Conservation (phyloP, 2,113 vertebrate genomes). For the Cathartes aura region DNA sequence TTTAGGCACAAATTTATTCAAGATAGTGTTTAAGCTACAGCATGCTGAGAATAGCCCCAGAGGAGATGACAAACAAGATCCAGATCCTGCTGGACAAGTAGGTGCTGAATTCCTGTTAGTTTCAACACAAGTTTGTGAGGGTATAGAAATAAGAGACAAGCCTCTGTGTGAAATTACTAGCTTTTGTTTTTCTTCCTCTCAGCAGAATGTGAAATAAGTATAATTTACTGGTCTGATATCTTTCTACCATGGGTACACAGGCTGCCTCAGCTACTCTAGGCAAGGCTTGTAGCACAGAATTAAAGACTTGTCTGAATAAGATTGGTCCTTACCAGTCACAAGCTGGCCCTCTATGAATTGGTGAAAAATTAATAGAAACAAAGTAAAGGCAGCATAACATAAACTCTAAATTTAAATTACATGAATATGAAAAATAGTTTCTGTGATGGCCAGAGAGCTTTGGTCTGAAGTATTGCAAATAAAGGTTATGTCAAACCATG, state of each 20-base stretch:
- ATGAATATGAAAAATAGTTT: not conserved
- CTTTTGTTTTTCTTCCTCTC: not conserved
- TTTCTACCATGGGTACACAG: not conserved
- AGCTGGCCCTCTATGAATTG: not conserved
- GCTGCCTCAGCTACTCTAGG: not conserved
- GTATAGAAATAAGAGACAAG: not conserved
- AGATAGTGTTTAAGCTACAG: not conserved
- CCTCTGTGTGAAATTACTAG: not conserved
- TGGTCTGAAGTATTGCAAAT: not conserved
- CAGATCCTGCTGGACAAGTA: not conserved
- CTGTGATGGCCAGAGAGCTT: not conserved
- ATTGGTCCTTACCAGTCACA: not conserved
- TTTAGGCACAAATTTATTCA: not conserved
- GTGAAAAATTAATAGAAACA: not conserved
- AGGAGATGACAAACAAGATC: not conserved
- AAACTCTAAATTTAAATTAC: not conserved
- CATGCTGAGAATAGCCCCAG: not conserved
- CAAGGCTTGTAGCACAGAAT: not conserved
- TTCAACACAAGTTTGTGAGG: not conserved
- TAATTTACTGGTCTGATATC: not conserved
- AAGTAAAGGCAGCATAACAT: not conserved
- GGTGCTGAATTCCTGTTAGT: not conserved
- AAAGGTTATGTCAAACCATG: not conserved
- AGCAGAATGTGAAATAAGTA: not conserved
- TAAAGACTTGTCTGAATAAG: not conserved